Conservation (phyloP, 2,888 invertebrate genomes). For the Folsomia manolachei region DNA sequence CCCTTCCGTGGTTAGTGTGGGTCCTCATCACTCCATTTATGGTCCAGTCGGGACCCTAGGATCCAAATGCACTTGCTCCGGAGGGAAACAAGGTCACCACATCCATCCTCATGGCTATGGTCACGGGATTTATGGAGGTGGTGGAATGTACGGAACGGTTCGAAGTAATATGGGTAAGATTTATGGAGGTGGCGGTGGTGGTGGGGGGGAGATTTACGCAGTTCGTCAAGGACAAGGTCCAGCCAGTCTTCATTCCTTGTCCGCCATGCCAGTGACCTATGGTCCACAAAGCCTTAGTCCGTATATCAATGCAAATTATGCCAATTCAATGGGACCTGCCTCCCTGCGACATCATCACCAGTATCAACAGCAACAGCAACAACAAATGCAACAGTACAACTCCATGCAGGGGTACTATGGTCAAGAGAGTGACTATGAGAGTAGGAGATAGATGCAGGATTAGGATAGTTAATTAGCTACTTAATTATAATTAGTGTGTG, state of each 20-base stretch:
- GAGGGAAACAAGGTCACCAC: conserved; percentile 37
- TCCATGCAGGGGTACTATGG: conserved; percentile 48
- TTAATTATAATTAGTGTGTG: conserved; percentile 6
- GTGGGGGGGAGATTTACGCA: conserved; percentile 39
- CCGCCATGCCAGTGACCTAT: conserved; percentile 27
- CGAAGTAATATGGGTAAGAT: conserved; percentile 28
- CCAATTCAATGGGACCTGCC: conserved; percentile 32
- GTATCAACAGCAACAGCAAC: conserved; percentile 12
- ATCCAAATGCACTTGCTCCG: conserved; percentile 50
- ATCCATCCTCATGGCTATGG: conserved; percentile 24
- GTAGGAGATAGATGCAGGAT: no score
- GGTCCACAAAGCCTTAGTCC: conserved; percentile 32
- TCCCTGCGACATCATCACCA: conserved; percentile 30
- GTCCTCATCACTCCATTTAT: conserved; percentile 12
- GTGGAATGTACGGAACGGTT: conserved; percentile 26
- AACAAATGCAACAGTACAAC: conserved; percentile 32
- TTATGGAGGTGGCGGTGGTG: conserved; percentile 33
- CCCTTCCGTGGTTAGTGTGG: conserved; percentile 51
- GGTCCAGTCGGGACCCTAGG: conserved; percentile 44
- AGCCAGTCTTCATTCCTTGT: conserved; percentile 26
- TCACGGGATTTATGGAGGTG: conserved; percentile 25
- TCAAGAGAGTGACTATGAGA: conserved; percentile 48
- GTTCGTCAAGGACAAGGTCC: conserved; percentile 32
- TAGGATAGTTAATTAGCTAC: conserved; percentile 21
- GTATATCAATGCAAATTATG: conserved; percentile 35